Evolutionary conservation across 2,797 vertebrate genomes (phyloP).

Genomic region (Coreius guichenoti): DNA sequence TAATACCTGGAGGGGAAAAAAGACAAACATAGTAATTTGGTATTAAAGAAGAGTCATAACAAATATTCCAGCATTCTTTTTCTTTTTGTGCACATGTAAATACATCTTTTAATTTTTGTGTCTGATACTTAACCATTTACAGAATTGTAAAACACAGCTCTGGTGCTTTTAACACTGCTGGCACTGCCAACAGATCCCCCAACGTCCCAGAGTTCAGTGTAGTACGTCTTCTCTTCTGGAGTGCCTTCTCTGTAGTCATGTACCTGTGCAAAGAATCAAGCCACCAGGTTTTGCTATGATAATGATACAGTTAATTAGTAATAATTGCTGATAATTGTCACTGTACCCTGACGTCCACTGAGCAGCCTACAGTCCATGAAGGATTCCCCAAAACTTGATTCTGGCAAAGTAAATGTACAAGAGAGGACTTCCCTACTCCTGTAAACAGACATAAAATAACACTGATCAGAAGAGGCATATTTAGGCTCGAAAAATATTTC

Average conservation of each 20-base stretch:
- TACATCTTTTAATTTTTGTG: neutral
- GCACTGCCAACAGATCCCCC: slow-evolving; percentile 95
- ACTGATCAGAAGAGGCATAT: neutral
- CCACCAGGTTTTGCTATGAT: neutral
- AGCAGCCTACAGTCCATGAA: slow-evolving; percentile 98
- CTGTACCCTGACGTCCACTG: slow-evolving; percentile 92
- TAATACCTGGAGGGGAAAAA: slow-evolving; percentile 82
- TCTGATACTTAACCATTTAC: slow-evolving; percentile 87
- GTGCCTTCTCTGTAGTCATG: slow-evolving; percentile 99
- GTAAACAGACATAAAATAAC: slow-evolving; percentile 40
- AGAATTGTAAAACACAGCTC: slow-evolving; percentile 96
- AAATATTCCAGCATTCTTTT: neutral
- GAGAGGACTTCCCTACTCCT: slow-evolving; percentile 97
- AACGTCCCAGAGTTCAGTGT: slow-evolving; percentile 97
- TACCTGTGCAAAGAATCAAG: slow-evolving; percentile 75
- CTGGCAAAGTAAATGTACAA: slow-evolving; percentile 95
- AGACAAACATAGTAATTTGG: neutral
- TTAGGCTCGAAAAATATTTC: neutral
- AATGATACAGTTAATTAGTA: neutral
- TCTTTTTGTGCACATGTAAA: neutral
- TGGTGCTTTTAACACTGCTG: slow-evolving; percentile 94
- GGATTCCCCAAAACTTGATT: slow-evolving; percentile 97
- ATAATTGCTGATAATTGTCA: neutral
- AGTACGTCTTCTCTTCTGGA: slow-evolving; percentile 95
- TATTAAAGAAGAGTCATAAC: neutral